Conservation (phyloP, 2,797 vertebrate species). For the Ceyx erithaca region DNA sequence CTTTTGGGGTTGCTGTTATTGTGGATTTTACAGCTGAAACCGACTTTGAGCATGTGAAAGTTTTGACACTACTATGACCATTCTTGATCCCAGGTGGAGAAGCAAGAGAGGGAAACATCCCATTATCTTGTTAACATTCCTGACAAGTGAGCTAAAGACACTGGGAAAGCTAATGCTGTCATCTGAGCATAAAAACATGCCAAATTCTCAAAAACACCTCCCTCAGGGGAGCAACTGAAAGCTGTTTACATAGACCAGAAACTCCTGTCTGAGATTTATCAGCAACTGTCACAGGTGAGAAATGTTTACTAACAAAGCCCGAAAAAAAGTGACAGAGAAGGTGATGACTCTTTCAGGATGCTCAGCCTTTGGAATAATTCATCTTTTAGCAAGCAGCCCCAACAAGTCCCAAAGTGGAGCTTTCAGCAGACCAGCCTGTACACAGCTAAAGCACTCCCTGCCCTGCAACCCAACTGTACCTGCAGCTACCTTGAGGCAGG, state of each 20-base stretch:
- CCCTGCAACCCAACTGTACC: not conserved
- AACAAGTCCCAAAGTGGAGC: not conserved
- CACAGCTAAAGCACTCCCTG: not conserved
- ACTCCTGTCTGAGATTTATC: slow-evolving; percentile 61
- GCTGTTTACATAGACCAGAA: slow-evolving; percentile 62
- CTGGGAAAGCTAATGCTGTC: slow-evolving; percentile 40
- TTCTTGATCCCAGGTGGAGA: not conserved
- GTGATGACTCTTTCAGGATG: slow-evolving; percentile 52
- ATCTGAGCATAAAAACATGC: slow-evolving; percentile 35
- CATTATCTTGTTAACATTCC: not conserved
- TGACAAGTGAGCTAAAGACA: not conserved
- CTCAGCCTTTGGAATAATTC: slow-evolving; percentile 50
- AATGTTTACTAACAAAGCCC: slow-evolving; percentile 67
- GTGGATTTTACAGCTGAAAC: not conserved
- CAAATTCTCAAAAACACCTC: slow-evolving; percentile 42
- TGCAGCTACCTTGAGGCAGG: not conserved
- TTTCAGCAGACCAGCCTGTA: not conserved
- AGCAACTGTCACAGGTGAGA: slow-evolving; percentile 64
- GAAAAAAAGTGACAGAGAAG: slow-evolving; percentile 54
- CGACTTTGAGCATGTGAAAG: not conserved
- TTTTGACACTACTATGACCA: not conserved
- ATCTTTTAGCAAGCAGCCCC: not conserved
- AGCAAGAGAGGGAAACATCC: not conserved
- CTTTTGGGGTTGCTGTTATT: not conserved
- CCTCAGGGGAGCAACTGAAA: slow-evolving; percentile 50